Evolutionary conservation across 2,888 invertebrate genomes (phyloP).

Genomic region (Muschampia staudingeri): DNA sequence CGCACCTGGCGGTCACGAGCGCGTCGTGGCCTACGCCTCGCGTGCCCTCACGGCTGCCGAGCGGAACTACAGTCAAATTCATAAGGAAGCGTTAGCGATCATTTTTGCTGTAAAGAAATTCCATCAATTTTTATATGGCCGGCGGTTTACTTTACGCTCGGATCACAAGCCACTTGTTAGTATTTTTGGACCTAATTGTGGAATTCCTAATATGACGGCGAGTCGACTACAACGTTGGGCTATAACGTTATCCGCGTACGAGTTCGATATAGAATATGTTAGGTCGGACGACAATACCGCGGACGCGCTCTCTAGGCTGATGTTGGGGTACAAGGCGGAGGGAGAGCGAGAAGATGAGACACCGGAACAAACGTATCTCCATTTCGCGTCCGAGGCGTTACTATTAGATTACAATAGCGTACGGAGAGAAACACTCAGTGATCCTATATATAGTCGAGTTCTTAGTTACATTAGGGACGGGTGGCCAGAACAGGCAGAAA

Average conservation of each 20-base stretch:
- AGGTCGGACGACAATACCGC: not conserved
- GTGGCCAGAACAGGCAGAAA: too few species aligned
- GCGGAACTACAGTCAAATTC: slow-evolving; percentile 25
- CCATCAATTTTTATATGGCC: slow-evolving; percentile 24
- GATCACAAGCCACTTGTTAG: not conserved
- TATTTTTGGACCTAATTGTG: slow-evolving; percentile 17
- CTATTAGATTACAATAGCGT: too few species aligned
- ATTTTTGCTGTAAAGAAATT: slow-evolving; percentile 13
- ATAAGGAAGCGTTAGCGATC: slow-evolving; percentile 17
- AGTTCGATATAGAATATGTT: not conserved
- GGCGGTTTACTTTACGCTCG: not conserved
- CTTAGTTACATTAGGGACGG: too few species aligned
- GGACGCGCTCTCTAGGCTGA: too few species aligned
- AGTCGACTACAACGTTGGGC: slow-evolving; percentile 11
- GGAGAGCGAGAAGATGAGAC: too few species aligned
- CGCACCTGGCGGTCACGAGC: too few species aligned
- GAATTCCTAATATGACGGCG: not conserved
- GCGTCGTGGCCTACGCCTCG: not conserved
- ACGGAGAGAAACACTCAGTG: too few species aligned
- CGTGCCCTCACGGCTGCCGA: slow-evolving; percentile 11
- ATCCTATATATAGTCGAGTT: too few species aligned
- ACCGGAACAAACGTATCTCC: too few species aligned
- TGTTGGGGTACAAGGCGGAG: too few species aligned
- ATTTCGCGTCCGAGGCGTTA: too few species aligned
- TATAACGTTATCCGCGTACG: not conserved